Evolutionary conservation across 2,797 vertebrate species (phyloP), one percentile per base, ranked within the genome.

Genomic region (Tadarida brasiliensis): DNA sequence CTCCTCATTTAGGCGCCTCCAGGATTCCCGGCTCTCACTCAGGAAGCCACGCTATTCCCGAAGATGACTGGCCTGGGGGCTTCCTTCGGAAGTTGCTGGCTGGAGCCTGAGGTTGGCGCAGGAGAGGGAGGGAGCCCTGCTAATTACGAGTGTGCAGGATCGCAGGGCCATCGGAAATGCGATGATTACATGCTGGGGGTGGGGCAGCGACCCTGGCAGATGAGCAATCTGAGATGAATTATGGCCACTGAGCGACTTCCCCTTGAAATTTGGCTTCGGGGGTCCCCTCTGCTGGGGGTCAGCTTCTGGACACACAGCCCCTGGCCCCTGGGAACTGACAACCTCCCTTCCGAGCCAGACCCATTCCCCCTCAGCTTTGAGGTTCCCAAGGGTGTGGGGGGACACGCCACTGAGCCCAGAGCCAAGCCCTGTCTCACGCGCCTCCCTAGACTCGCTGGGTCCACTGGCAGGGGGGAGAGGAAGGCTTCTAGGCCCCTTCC

Each of bases 61-160:
- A 90, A 2, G 2, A 91, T 4, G 20, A 30, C 87, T 7, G 77
- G 81, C 81, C 81, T 0, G 0, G 30, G 57, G 95, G 88, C 90
- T 97, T 54, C 97, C 98, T 97, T 94, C 15, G 0, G 98, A 98
- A 98, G 94, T 95, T 91, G 57, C 85, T 59, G 91, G 65, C 91
- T 98, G 98, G 97, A 98, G 97, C 91, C 98, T 96, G 98, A 98
- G 97, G 98, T 97, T 98, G 96, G 96, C 4, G 20, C 54, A 22
- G 77, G 88, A 35, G 57, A 91, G 57, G 71, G 80, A 73, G 96
- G 47, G 96, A 85, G 65, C 39, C 4, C 73, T 82, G 76, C 87
- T 98, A 98, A 98, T 98, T 97, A 95, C 73, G 96, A 97, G 97
- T 95, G 97, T 97, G 97, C 96, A 95, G 95, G 91, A 82, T 95